These are phyloP conservation scores for Agelaius phoeniceus DNA, from an alignment of 2,113 vertebrate species.

Conservation along the genomic window DNA sequence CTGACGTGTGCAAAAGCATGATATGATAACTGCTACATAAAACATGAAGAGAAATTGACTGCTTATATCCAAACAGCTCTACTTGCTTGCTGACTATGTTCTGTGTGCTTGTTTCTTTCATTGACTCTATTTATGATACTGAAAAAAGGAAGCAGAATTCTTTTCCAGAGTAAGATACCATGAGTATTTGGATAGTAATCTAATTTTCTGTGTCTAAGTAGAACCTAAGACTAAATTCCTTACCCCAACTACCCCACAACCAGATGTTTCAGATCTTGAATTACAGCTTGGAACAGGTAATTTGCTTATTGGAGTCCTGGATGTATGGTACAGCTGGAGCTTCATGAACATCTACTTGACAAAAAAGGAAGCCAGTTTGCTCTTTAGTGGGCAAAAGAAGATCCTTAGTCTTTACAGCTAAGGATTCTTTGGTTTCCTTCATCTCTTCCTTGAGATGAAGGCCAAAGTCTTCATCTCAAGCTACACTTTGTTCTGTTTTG, in stretches of 20 bases:
- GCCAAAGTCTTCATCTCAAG: not conserved
- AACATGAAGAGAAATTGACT: not conserved
- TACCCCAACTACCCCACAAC: not conserved
- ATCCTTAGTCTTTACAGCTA: not conserved
- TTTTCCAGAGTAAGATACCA: not conserved
- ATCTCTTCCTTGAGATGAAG: too few relatives aligned
- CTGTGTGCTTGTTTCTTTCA: not conserved
- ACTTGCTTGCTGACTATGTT: not conserved
- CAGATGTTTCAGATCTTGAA: not conserved
- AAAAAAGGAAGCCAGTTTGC: not conserved
- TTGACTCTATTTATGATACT: not conserved
- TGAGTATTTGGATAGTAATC: not conserved
- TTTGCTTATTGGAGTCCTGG: not conserved
- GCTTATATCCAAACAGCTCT: not conserved
- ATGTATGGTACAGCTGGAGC: not conserved
- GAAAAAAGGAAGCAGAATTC: not conserved
- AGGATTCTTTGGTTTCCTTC: not conserved
- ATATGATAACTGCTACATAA: fast-evolving
- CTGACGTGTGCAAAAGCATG: fast-evolving
- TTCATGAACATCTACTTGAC: not conserved
- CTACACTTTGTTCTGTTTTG: not conserved
- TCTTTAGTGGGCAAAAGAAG: not conserved
- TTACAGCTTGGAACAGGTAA: not conserved
- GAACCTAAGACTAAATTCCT: not conserved
- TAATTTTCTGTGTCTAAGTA: not conserved